Evolutionary conservation across 2,797 vertebrate genomes (phyloP).

Genomic region (Cyprinella venusta): DNA sequence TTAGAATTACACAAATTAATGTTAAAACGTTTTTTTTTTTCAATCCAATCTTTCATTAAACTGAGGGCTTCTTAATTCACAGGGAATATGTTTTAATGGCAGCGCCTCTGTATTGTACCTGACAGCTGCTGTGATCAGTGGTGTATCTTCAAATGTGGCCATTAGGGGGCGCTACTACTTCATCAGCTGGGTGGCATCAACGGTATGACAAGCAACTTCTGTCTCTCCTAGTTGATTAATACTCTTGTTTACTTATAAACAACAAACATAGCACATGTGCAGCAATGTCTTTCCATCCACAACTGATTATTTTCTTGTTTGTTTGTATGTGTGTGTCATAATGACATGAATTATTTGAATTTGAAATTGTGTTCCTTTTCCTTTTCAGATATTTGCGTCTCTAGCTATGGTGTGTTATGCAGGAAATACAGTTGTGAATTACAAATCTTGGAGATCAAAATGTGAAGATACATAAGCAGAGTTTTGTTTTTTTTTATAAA

Average conservation of each 20-base stretch:
- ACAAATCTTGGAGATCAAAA: conserved; percentile 82
- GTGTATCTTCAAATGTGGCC: conserved; percentile 78
- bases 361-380: background rate
- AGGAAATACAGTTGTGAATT: conserved; percentile 86
- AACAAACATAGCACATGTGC: background rate
- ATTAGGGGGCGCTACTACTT: conserved; percentile 83
- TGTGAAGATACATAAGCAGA: conserved; percentile 56
- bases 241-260: background rate
- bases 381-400: conserved; percentile 74
- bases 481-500: background rate
- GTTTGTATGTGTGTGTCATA: background rate
- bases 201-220: conserved; percentile 76
- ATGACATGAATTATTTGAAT: background rate
- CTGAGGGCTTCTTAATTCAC: conserved; percentile 1
- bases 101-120: conserved; percentile 85
- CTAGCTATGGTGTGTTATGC: conserved; percentile 86
- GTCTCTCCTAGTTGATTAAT: background rate
- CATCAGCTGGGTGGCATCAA: conserved; percentile 91
- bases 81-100: conserved; percentile 86
- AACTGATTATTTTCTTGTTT: background rate
- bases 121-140: conserved; percentile 83
- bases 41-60: background rate
- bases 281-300: background rate
- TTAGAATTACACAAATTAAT: background rate
- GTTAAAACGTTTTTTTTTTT: too few relatives aligned